A percentile compares a stretch with the other conserved stretches of the same genome.
Evolutionary conservation across 2,797 vertebrate species (phyloP).

Genomic region (Platalea minor): DNA sequence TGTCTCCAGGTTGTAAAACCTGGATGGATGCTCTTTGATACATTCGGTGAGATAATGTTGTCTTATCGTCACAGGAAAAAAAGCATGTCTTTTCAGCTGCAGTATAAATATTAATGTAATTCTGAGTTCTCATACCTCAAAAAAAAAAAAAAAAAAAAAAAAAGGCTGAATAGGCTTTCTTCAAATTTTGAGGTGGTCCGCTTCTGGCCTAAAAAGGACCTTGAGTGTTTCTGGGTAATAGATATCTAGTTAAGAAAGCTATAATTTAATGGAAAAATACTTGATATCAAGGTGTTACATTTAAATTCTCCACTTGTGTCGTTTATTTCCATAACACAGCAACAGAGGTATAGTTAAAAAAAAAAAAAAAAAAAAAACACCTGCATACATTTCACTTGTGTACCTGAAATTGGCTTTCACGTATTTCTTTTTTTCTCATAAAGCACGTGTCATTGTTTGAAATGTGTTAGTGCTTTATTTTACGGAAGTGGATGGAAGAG

Average conservation of each 20-base stretch:
- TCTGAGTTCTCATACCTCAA: background rate
- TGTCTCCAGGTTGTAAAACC: background rate
- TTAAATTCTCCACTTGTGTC: background rate
- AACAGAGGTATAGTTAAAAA: background rate
- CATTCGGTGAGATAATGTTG: background rate
- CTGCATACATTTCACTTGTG: accelerated
- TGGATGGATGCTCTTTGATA: background rate
- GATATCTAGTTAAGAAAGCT: background rate
- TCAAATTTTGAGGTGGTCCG: background rate
- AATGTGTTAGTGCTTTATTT: background rate
- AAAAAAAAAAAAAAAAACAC: background rate
- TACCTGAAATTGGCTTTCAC: background rate
- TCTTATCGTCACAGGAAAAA: accelerated
- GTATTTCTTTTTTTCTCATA: background rate
- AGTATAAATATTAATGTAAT: background rate
- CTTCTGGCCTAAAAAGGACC: background rate
- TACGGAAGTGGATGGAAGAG: background rate
- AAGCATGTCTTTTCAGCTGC: background rate
- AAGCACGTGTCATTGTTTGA: background rate
- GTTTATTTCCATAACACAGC: background rate
- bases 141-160: background rate
- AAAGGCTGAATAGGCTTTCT: background rate
- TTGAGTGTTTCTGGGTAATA: background rate
- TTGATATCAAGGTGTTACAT: background rate
- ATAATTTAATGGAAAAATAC: background rate